Evolutionary conservation across 2,113 vertebrate species (phyloP).

Genomic region (Pycnonotus jocosus): DNA sequence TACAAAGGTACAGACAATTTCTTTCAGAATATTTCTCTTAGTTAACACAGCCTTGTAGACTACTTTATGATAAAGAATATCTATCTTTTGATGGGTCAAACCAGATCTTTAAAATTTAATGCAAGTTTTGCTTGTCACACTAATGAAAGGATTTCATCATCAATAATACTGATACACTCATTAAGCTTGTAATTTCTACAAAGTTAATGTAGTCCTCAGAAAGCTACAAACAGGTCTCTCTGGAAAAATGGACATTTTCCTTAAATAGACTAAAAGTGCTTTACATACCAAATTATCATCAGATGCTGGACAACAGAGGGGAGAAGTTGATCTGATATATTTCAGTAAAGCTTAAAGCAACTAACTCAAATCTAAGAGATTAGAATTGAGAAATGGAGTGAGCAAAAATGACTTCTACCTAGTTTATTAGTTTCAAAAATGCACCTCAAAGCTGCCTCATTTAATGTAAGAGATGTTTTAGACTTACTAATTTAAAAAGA

Average conservation of each 20-base stretch:
- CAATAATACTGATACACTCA: not conserved
- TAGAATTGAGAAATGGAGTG: not conserved
- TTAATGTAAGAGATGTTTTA: not conserved
- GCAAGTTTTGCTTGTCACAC: not conserved
- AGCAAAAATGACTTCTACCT: not conserved
- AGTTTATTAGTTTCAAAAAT: not conserved
- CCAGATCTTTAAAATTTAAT: not conserved
- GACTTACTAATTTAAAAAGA: not conserved
- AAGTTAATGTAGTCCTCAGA: not conserved
- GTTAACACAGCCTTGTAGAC: not conserved
- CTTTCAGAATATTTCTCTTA: not conserved
- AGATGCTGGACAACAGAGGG: not conserved
- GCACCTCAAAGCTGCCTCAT: not conserved
- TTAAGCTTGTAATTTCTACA: not conserved
- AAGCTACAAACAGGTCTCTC: not conserved
- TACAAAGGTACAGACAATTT: not conserved
- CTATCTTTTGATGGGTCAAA: not conserved
- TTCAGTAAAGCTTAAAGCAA: not conserved
- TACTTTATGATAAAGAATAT: not conserved
- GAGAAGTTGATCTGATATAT: not conserved
- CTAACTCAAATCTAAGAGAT: not conserved
- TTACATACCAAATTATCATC: not conserved
- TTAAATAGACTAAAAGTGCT: not conserved
- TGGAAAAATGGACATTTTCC: not conserved
- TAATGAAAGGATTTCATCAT: not conserved